A percentile compares a stretch with the other conserved stretches of the same genome.
Conservation (phyloP, 92 coral and sea anemone species). For the Porites cylindrica region DNA sequence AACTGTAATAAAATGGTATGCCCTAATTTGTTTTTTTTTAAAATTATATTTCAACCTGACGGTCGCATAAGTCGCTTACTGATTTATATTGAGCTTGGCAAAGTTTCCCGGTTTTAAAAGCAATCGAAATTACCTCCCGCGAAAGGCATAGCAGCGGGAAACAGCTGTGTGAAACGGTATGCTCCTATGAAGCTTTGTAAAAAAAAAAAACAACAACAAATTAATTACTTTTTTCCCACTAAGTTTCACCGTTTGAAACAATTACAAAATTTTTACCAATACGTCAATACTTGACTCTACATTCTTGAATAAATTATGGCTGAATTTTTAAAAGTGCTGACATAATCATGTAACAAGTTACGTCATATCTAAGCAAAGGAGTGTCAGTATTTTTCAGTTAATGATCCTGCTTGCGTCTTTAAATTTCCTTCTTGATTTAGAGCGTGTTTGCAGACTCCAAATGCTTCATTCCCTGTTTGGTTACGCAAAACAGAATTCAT, state of each 20-base stretch:
- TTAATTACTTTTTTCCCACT: neutral
- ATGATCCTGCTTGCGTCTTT: neutral
- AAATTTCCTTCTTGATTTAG: constrained; percentile 14
- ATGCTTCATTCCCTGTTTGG: neutral
- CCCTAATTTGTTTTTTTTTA: neutral
- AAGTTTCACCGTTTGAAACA: neutral
- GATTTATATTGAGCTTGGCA: neutral
- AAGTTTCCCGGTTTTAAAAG: neutral
- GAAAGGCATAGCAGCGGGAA: neutral
- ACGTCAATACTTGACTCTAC: neutral
- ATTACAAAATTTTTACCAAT: neutral
- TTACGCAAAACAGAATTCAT: constrained; percentile 4
- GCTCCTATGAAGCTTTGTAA: neutral
- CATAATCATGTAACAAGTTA: neutral
- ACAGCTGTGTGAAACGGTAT: neutral
- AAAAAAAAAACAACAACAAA: neutral
- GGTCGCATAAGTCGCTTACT: neutral
- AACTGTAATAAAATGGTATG: constrained; percentile 14
- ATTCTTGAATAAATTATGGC: neutral
- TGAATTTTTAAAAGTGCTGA: constrained; percentile 3
- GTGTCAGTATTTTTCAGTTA: neutral
- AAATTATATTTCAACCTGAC: neutral
- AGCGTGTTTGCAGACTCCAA: neutral
- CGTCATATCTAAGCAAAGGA: constrained; percentile 3
- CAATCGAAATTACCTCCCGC: neutral